phyloP scores from a whole-genome alignment of 1,140 invertebrate genomes.

The Patella vulgata region DNA sequence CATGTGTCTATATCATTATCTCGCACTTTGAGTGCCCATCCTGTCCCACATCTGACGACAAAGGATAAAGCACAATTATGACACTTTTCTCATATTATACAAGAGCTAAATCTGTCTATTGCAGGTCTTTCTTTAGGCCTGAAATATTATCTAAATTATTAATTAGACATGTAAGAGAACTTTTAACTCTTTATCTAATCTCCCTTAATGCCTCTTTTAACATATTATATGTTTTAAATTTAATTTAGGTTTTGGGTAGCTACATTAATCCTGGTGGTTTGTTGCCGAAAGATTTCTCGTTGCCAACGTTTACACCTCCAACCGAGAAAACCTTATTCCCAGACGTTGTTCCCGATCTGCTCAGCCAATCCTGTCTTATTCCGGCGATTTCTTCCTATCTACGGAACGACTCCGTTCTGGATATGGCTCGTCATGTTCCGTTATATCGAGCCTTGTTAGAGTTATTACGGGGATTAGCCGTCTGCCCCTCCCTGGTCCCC shows the following conservation, averaged over 20 bases:
- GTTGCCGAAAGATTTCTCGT: slow-evolving; percentile 45
- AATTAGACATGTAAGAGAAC: too few species aligned
- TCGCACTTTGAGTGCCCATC: too few species aligned
- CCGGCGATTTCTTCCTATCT: slow-evolving; percentile 91
- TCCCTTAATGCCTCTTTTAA: too few species aligned
- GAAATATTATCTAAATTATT: too few species aligned
- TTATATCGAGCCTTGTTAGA: slow-evolving; percentile 86
- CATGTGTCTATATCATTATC: too few species aligned
- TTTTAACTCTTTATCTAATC: too few species aligned
- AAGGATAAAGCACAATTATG: too few species aligned
- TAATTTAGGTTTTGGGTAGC: slow-evolving; percentile 77
- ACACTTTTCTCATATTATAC: too few species aligned
- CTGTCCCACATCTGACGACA: too few species aligned
- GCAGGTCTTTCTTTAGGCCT: too few species aligned
- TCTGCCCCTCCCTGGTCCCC: slow-evolving; percentile 75
- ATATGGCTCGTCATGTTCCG: slow-evolving; percentile 94
- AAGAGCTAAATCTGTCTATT: too few species aligned
- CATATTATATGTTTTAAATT: too few species aligned
- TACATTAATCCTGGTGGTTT: slow-evolving; percentile 82
- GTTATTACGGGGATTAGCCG: slow-evolving; percentile 81
- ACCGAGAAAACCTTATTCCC: slow-evolving; percentile 50
- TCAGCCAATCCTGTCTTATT: slow-evolving; percentile 84
- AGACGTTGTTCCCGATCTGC: slow-evolving; percentile 77
- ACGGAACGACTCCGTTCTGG: slow-evolving; percentile 93
- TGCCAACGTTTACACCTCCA: slow-evolving; percentile 21